Evolutionary conservation across 1,140 invertebrate genomes (phyloP).

Genomic region (Solenopsis fugax): DNA sequence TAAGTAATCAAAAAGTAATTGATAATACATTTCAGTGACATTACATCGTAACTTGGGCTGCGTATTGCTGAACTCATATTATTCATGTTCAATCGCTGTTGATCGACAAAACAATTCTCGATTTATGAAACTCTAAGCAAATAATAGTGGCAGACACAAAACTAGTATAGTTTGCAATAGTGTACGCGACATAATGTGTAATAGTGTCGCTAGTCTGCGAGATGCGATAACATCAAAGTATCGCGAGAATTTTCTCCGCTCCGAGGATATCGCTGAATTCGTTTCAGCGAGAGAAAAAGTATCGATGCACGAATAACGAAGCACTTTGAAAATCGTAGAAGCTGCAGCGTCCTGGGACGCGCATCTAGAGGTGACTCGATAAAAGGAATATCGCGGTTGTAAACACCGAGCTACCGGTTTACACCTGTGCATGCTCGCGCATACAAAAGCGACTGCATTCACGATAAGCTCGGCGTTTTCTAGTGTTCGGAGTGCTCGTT

Average conservation of each 20-base stretch:
- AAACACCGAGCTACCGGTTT: conserved; percentile 56
- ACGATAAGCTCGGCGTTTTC: conserved; percentile 42
- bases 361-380: conserved; percentile 56
- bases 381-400: conserved; percentile 58
- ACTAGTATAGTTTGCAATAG: neutral
- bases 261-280: conserved; percentile 45
- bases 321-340: conserved; percentile 58
- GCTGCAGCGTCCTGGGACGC: conserved; percentile 46
- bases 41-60: neutral
- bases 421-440: conserved; percentile 63
- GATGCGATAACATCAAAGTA: conserved; percentile 27
- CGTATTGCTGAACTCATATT: neutral
- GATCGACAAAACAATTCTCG: neutral
- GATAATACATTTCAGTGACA: neutral
- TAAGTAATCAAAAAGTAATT: neutral
- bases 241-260: conserved; percentile 37
- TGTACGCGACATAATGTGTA: neutral
- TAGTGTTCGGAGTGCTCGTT: conserved; percentile 40
- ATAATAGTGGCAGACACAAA: neutral
- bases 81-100: neutral
- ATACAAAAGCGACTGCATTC: conserved; percentile 60
- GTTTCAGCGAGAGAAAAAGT: conserved; percentile 49
- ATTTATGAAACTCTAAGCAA: conserved; percentile 24
- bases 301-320: conserved; percentile 68
- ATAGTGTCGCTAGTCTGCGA: conserved; percentile 21